Base-by-base conservation (phyloP, 2,888 invertebrate species). In the Aspidiotus destructor region DNA sequence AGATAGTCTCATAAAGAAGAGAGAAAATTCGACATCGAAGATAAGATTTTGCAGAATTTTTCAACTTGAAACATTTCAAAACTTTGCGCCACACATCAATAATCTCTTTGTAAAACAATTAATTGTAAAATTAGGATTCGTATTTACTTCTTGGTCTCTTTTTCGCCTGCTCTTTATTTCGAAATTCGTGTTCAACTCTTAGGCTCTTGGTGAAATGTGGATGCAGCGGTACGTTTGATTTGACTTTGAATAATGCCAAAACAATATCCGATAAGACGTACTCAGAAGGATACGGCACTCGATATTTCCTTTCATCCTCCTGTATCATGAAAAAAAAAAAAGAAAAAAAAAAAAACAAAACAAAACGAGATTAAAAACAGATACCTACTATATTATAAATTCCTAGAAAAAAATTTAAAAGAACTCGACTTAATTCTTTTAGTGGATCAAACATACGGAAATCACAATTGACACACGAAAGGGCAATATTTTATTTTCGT, bases 201-300 rank as follows among this genome's bases (percentile, higher is more conserved):
- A 65, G 58, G 9, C 65, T 48, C 6, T 48, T 60, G 8, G 58
- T 44, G 9, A 65, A 48, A 48, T 48, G 58, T 16, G 44, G 11
- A 48, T 57, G 17, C 17, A 65, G 40, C 5, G 65, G 65, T 17
- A 65, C n/a, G 48, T 57, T 57, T 57, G 65, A 65, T 60, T 65
- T 65, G 7, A 44, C 48, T 40, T 65, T 65, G 28, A 65, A 65
- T 13, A 65, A 42, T 10, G 57, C 65, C 8, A 65, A 17, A 17
- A 65, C 13, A 10, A 65, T 58, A 58, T 65, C 65, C 6, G 65
- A 28, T 28, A 65, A 44, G 13, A 65, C 65, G 65, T 58, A 65
- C 15, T 58, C 58, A 8, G 42, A 28, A 8, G 65, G 65, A 57
- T 65, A 65, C 13, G 65, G 60, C 40, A 28, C 17, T 17, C 40